These are phyloP conservation scores for Tachina lurida DNA, from an alignment of 2,888 invertebrate species.

Conservation along the genomic window DNA sequence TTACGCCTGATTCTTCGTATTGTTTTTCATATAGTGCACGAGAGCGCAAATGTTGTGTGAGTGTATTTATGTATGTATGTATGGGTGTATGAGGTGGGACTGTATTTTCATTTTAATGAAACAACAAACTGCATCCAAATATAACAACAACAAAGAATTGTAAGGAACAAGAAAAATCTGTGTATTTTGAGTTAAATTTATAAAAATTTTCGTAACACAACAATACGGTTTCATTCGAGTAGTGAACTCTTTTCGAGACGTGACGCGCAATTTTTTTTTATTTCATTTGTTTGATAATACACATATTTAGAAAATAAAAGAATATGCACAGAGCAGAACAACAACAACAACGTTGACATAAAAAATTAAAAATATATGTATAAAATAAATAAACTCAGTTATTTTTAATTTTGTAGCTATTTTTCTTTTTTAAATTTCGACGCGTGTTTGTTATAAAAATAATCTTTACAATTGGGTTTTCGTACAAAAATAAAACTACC, in stretches of 20 bases:
- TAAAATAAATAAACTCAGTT: constrained; percentile 63
- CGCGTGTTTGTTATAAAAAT: constrained; percentile 70
- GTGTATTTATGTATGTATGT: background rate
- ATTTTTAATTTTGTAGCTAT: constrained; percentile 61
- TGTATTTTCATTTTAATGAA: constrained; percentile 22
- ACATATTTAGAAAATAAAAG: constrained; percentile 48
- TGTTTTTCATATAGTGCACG: background rate
- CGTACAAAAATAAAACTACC: constrained; percentile 58
- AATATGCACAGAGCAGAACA: constrained; percentile 26
- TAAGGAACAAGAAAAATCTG: constrained; percentile 64
- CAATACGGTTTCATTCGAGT: constrained; percentile 71
- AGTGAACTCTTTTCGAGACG: constrained; percentile 72
- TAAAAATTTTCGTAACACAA: constrained; percentile 71
- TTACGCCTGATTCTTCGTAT: background rate
- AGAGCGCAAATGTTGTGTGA: constrained; percentile 26
- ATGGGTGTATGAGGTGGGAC: background rate
- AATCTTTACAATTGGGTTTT: constrained; percentile 56
- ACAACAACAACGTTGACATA: constrained; percentile 35
- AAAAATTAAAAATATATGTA: constrained; percentile 57
- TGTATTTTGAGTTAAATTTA: constrained; percentile 69
- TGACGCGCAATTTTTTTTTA: constrained; percentile 69
- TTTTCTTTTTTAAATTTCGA: constrained; percentile 47
- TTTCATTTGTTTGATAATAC: constrained; percentile 53
- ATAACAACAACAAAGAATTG: constrained; percentile 40
- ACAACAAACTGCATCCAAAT: constrained; percentile 64